Conservation (phyloP, 2,113 vertebrate genomes). For the Benitochromis conjunctus region DNA sequence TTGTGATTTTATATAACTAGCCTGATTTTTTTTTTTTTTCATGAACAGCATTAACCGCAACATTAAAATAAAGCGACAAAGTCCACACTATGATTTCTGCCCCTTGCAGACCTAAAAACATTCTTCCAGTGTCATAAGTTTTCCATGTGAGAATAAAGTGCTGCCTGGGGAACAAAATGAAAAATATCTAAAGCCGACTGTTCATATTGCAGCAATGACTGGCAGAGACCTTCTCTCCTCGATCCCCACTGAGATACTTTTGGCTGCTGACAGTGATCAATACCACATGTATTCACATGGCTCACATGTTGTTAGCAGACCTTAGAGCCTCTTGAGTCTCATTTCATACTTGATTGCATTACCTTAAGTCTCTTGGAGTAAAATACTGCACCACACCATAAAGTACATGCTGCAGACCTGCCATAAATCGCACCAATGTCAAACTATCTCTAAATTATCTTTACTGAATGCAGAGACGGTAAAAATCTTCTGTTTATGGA, state of each 20-base stretch:
- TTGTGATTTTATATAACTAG: neutral
- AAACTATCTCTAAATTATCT: neutral
- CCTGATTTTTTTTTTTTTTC: neutral
- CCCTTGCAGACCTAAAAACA: neutral
- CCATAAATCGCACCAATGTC: neutral
- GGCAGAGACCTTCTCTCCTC: conserved; percentile 47
- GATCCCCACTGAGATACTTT: conserved; percentile 14
- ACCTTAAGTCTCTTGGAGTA: conserved; percentile 16
- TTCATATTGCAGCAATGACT: conserved; percentile 34
- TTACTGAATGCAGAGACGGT: neutral
- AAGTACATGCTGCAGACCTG: neutral
- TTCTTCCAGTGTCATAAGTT: conserved; percentile 8
- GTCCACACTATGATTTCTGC: neutral
- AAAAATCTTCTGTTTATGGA: neutral
- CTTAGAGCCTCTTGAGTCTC: conserved; percentile 47
- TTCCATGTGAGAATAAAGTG: conserved; percentile 20
- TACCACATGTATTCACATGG: conserved; percentile 63
- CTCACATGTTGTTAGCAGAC: conserved; percentile 8
- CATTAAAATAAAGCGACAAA: neutral
- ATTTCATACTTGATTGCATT: conserved; percentile 62
- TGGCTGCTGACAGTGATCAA: conserved; percentile 58
- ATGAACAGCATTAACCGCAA: neutral
- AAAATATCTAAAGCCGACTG: conserved; percentile 8
- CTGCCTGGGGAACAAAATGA: conserved; percentile 1
- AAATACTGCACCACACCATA: neutral